These are phyloP conservation scores for Scaptomyza flava DNA, from an alignment of 2,888 invertebrate species.

Conservation along the genomic window DNA sequence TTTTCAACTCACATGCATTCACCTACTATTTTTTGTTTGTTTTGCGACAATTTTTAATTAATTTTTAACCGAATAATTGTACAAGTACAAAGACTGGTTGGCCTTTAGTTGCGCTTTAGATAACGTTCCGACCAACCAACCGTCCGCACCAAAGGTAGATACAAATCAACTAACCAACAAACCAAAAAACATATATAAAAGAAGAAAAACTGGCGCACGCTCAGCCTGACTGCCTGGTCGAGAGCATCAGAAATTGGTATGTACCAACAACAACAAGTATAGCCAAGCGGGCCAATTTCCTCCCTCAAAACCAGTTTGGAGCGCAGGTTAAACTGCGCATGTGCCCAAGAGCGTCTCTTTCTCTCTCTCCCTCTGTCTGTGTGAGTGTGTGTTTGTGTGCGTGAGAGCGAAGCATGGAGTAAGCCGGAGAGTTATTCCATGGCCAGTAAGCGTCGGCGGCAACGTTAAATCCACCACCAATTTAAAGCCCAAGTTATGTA, in stretches of 20 bases:
- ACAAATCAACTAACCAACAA: slow-evolving; percentile 74
- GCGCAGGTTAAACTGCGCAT: slow-evolving; percentile 75
- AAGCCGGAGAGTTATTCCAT: slow-evolving; percentile 38
- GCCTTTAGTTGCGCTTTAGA: slow-evolving; percentile 57
- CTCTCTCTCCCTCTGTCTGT: neutral
- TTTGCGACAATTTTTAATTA: slow-evolving; percentile 41
- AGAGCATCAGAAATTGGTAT: slow-evolving; percentile 61
- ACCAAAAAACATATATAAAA: slow-evolving; percentile 37
- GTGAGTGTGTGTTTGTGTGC: slow-evolving; percentile 7
- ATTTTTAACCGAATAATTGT: slow-evolving; percentile 46
- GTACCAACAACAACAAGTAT: slow-evolving; percentile 50
- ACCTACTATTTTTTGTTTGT: slow-evolving; percentile 60
- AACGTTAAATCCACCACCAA: slow-evolving; percentile 29
- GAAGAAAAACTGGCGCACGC: slow-evolving; percentile 65
- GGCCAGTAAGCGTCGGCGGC: slow-evolving; percentile 37
- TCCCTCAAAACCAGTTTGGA: slow-evolving; percentile 81
- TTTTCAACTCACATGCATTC: slow-evolving; percentile 17
- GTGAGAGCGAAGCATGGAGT: slow-evolving; percentile 18
- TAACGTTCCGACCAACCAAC: slow-evolving; percentile 71
- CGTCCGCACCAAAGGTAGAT: slow-evolving; percentile 82
- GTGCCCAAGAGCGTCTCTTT: slow-evolving; percentile 34
- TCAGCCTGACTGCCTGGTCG: slow-evolving; percentile 56
- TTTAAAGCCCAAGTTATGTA: slow-evolving; percentile 8
- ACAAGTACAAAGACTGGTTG: slow-evolving; percentile 68
- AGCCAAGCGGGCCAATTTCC: slow-evolving; percentile 67